These are phyloP conservation scores for Nephrocerus scutellatus DNA, from an alignment of 2,888 invertebrate species.

Conservation along the genomic window DNA sequence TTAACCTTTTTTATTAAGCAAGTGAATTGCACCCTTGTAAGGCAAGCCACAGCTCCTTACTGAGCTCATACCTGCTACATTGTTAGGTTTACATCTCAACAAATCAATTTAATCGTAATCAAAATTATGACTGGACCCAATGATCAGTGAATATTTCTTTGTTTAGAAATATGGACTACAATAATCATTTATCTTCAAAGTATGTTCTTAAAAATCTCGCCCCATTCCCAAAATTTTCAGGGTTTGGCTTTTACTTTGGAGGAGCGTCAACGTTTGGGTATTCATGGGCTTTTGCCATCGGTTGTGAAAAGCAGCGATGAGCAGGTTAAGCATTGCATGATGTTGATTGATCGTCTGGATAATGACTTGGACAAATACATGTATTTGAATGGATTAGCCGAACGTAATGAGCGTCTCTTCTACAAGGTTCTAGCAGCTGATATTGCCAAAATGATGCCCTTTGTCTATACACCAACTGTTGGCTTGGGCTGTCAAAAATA, in stretches of 20 bases:
- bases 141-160: too few relatives aligned
- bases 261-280: slow-evolving; percentile 85
- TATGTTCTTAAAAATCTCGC: too few relatives aligned
- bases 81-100: too few relatives aligned
- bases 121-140: too few relatives aligned
- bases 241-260: slow-evolving; percentile 88
- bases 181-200: too few relatives aligned
- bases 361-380: slow-evolving; percentile 89
- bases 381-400: slow-evolving; percentile 71
- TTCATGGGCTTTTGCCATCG: slow-evolving; percentile 89
- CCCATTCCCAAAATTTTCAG: too few relatives aligned
- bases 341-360: slow-evolving; percentile 72
- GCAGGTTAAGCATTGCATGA: slow-evolving; percentile 73
- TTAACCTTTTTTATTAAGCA: too few relatives aligned
- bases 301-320: slow-evolving; percentile 79
- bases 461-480: slow-evolving; percentile 95
- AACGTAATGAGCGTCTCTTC: slow-evolving; percentile 90
- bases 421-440: slow-evolving; percentile 79
- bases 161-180: too few relatives aligned
- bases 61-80: too few relatives aligned
- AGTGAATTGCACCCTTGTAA: too few relatives aligned
- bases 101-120: too few relatives aligned
- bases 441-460: slow-evolving; percentile 86
- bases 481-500: slow-evolving; percentile 93
- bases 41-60: too few relatives aligned